These are phyloP conservation scores for Pimpla rufipes DNA, from an alignment of 2,888 invertebrate species.

Conservation along the genomic window DNA sequence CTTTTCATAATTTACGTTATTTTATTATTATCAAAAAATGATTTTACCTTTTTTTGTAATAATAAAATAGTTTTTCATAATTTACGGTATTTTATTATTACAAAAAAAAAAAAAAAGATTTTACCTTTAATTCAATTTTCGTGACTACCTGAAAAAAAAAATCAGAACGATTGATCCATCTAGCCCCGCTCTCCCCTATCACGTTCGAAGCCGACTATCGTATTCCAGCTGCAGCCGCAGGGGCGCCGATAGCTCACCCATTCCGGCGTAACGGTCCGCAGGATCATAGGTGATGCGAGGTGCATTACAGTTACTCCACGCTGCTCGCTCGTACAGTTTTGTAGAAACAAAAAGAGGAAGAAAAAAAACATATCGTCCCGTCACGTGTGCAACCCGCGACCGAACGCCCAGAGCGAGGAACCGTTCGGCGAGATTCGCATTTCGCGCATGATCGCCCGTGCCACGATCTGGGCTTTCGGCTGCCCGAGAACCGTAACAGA, in stretches of 20 bases:
- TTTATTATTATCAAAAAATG: too few species aligned
- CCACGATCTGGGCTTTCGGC: not conserved
- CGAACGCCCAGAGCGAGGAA: conserved; percentile 35
- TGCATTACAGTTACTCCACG: conserved; percentile 80
- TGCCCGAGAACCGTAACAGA: conserved; percentile 20
- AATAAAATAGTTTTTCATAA: too few species aligned
- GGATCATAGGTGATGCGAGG: conserved; percentile 82
- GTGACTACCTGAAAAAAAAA: too few species aligned
- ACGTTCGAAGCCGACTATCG: conserved; percentile 30
- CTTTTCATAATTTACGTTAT: too few species aligned
- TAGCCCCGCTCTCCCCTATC: not conserved
- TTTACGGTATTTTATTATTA: too few species aligned
- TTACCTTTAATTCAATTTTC: too few species aligned
- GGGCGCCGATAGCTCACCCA: conserved; percentile 64
- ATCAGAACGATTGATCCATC: too few species aligned
- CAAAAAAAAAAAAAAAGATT: too few species aligned
- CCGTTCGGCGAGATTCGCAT: conserved; percentile 42
- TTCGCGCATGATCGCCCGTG: conserved; percentile 32
- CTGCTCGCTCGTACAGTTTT: conserved; percentile 69
- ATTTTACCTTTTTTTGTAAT: too few species aligned
- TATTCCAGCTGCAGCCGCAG: conserved; percentile 26
- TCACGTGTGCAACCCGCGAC: conserved; percentile 44
- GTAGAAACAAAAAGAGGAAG: not conserved
- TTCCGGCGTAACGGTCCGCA: conserved; percentile 80
- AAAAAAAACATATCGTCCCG: conserved; percentile 31